Evolutionary conservation across 2,113 vertebrate species (phyloP).

Genomic region (Thymallus thymallus): DNA sequence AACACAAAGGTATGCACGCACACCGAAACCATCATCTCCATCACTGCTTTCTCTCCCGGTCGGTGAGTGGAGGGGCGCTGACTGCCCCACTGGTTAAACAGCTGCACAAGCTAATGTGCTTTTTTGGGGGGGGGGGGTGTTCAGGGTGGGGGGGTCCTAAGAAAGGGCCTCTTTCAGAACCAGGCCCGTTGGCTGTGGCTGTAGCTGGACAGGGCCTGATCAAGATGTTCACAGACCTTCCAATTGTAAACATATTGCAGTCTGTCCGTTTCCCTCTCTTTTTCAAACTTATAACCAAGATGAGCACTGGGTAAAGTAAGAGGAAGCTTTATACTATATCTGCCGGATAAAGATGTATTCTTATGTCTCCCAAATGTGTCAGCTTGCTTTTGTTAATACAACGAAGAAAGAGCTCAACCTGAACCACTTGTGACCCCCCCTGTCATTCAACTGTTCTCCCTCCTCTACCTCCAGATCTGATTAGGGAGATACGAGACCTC

Average conservation of each 20-base stretch:
- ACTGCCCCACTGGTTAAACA: constrained; percentile 55
- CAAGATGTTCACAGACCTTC: constrained; percentile 55
- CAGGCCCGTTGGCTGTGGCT: constrained; percentile 36
- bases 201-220: constrained; percentile 45
- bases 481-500: constrained; percentile 38
- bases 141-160: constrained; percentile 24
- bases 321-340: too few relatives aligned
- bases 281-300: background rate
- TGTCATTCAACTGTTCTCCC: constrained; percentile 17
- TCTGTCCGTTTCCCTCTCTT: constrained; percentile 40
- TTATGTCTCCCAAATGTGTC: too few relatives aligned
- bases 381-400: constrained; percentile 30
- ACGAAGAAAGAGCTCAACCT: constrained; percentile 60
- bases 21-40: background rate
- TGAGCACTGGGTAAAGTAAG: background rate
- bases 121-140: constrained; percentile 3
- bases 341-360: too few relatives aligned
- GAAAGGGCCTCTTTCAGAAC: constrained; percentile 62
- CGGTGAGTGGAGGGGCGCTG: constrained; percentile 42
- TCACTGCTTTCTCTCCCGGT: background rate
- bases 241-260: constrained; percentile 52
- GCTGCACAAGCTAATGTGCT: constrained; percentile 62
- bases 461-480: constrained; percentile 14
- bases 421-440: constrained; percentile 74
- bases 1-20: constrained; percentile 6